A percentile compares a stretch with the other conserved stretches of the same genome.
phyloP scores from a whole-genome alignment of 2,888 invertebrate species.

The Himalopsyche tibetana region DNA sequence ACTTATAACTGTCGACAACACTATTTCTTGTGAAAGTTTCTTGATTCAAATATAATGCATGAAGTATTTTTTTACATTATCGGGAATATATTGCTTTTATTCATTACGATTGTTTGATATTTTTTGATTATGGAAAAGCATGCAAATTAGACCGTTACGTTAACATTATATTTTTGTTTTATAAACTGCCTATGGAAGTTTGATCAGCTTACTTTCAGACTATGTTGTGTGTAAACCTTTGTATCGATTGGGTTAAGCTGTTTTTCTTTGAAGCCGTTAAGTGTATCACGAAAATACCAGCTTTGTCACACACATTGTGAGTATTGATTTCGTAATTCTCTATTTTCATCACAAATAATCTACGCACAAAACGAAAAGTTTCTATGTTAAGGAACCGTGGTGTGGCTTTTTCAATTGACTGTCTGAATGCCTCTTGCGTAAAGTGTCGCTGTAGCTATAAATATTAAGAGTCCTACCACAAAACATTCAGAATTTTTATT shows the following conservation, averaged over 20 bases:
- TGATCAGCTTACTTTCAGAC: constrained; percentile 63
- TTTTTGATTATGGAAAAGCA: constrained; percentile 64
- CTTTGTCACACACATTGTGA: constrained; percentile 46
- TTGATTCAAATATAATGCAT: constrained; percentile 60
- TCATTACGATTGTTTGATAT: constrained; percentile 63
- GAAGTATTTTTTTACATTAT: constrained; percentile 57
- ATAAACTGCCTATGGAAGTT: constrained; percentile 61
- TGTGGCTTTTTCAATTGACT: constrained; percentile 17
- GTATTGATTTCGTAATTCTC: constrained; percentile 53
- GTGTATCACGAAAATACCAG: constrained; percentile 47
- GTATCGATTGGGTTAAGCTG: constrained; percentile 60
- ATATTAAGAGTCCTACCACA: no score
- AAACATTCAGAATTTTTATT: no score
- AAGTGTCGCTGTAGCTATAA: no score
- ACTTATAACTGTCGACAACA: constrained; percentile 51
- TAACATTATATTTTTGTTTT: constrained; percentile 59
- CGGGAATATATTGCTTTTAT: constrained; percentile 64
- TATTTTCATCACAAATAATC: constrained; percentile 17
- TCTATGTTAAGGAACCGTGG: not conserved
- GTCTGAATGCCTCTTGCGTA: not conserved
- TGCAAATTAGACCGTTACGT: constrained; percentile 62
- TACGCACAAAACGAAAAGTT: constrained; percentile 20
- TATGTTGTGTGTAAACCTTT: constrained; percentile 62
- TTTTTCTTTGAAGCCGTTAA: constrained; percentile 49
- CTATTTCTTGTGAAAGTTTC: constrained; percentile 45